Base-by-base conservation (phyloP, 2,113 vertebrate genomes). In the Triplophysa tibetana region DNA sequence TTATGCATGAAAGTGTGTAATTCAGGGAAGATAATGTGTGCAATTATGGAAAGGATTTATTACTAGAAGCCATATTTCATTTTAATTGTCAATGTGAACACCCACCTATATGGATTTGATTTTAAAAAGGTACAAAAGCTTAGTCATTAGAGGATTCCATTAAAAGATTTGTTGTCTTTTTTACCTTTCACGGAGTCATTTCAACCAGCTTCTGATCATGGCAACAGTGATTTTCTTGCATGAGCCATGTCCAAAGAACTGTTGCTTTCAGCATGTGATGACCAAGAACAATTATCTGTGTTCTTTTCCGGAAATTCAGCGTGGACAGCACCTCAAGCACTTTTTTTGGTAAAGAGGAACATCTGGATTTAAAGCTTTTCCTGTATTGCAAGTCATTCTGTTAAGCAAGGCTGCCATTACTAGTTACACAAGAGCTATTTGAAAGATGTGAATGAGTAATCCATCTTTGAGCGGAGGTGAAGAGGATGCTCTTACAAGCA, bases 361-460 rank as follows among this genome's bases (percentile, higher is more conserved):
- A 77, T 77, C 75, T 77, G 61, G 61, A 16, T 76, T 65, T 66
- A 3, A 45, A 64, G 24, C 12, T 2, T 7, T 33, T 17, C 7
- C 19, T 54, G 23, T 77, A 66, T 65, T 77, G 75, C 75, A 77
- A 79, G 58, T 80, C 67, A 52, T 29, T 75, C 45, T 77, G 33
- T 64, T 61, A 77, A 81, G 60, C 62, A 33, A 45, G 19, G 56
- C 68, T 73, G 77, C 65, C 72, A 48, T 77, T 23, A 48, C 43
- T 62, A 7, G 38, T 83, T 81, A 85, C 66, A 78, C 79, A 83
- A 83, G 70, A 11, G 29, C 62, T 21, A 41, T 70, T 69, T 81
- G 75, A 81, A 83, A 78, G 79, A 78, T 52, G 82, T 81, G 79
- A 83, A 81, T 85, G 76, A 79, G 75, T 85, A 81, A 83, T 85